phyloP scores from a whole-genome alignment of 2,888 invertebrate genomes.

The Acleris emargana region DNA sequence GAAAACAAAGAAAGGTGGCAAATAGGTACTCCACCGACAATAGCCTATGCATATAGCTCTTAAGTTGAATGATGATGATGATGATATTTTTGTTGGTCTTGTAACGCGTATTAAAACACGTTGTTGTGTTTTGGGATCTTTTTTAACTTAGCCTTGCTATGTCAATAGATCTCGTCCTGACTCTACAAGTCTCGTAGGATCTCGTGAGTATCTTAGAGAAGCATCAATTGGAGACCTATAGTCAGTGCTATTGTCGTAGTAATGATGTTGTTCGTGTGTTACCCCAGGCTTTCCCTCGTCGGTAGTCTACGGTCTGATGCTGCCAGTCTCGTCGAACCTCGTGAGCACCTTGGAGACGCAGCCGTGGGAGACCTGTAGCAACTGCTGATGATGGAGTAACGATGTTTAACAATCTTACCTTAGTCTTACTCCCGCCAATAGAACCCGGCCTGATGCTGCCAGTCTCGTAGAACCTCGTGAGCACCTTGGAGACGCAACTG shows the following conservation, averaged over 20 bases:
- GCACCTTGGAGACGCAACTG: constrained; percentile 98
- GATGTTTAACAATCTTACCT: too few relatives aligned
- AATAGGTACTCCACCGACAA: too few relatives aligned
- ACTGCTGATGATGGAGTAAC: too few relatives aligned
- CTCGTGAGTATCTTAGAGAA: constrained; percentile 98
- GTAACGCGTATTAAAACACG: too few relatives aligned
- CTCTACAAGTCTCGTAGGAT: constrained; percentile 97
- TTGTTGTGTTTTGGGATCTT: constrained; percentile 44
- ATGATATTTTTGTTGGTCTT: too few relatives aligned
- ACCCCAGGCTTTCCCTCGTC: not conserved
- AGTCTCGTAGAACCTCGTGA: constrained; percentile 98
- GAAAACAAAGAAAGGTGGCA: too few relatives aligned
- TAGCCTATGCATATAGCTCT: too few relatives aligned
- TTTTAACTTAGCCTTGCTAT: not conserved
- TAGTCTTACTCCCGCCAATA: not conserved
- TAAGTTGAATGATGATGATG: too few relatives aligned
- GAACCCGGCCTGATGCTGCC: constrained; percentile 84
- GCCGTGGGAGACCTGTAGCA: constrained; percentile 91
- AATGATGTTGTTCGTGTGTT: not conserved
- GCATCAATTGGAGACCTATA: constrained; percentile 98
- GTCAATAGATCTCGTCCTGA: not conserved
- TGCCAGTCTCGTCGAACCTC: constrained; percentile 98
- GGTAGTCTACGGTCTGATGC: constrained; percentile 52
- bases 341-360: constrained; percentile 97
- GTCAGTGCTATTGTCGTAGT: constrained; percentile 97